Conservation (phyloP, 2,888 invertebrate genomes). For the Notodonta ziczac region DNA sequence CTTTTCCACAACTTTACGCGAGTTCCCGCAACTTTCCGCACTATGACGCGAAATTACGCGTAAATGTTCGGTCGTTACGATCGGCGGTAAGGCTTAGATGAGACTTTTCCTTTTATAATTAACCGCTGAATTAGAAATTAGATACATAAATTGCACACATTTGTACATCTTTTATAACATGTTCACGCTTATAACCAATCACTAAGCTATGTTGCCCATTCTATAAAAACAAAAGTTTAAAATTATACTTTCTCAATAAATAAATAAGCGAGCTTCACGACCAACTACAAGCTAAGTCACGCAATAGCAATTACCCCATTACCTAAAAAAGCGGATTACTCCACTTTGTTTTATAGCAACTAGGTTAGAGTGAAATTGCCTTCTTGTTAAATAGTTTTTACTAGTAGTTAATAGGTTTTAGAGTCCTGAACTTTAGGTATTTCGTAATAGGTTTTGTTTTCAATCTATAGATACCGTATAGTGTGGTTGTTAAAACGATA, state of each 20-base stretch:
- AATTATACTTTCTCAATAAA: too few species aligned
- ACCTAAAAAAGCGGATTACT: neutral
- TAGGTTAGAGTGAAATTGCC: neutral
- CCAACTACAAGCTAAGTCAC: neutral
- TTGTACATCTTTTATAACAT: neutral
- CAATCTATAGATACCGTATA: too few species aligned
- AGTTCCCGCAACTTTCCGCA: conserved; percentile 31
- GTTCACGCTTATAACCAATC: too few species aligned
- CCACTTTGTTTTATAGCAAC: neutral
- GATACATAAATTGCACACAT: neutral
- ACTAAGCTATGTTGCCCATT: too few species aligned
- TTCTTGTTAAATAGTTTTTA: neutral
- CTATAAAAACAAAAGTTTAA: too few species aligned
- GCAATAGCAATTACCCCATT: conserved; percentile 1
- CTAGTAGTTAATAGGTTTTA: neutral
- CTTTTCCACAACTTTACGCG: conserved; percentile 35
- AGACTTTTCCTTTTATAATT: conserved; percentile 13
- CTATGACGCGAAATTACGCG: conserved; percentile 15
- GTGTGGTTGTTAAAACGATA: too few species aligned
- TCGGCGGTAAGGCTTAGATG: neutral
- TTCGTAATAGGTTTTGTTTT: too few species aligned
- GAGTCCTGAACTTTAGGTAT: too few species aligned
- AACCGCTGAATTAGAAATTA: conserved; percentile 4
- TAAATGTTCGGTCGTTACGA: conserved; percentile 24
- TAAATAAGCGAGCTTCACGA: neutral